Percentiles rank a stretch among this genome's conserved stretches.
These are phyloP conservation scores for Xenopus laevis DNA, from an alignment of 2,113 vertebrate species.

Conservation along the genomic window DNA sequence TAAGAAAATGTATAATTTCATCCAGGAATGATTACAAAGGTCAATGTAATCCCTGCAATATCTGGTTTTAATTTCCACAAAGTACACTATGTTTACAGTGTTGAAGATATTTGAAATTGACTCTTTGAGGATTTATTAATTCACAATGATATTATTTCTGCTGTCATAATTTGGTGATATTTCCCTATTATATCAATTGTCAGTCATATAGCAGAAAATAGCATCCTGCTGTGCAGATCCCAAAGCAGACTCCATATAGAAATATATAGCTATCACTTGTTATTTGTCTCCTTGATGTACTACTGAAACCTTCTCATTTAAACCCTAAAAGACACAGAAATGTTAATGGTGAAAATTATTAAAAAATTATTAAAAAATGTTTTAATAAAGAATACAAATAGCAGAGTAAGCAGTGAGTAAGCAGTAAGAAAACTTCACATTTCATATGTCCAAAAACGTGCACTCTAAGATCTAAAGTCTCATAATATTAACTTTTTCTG, in stretches of 20 bases:
- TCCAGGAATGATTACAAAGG: conserved; percentile 48
- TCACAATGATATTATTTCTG: conserved; percentile 85
- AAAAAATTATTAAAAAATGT: conserved; percentile 79
- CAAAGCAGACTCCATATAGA: conserved; percentile 87
- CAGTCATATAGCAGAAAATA: conserved; percentile 86
- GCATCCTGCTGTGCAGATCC: conserved; percentile 74
- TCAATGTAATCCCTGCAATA: conserved; percentile 64
- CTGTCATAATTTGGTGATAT: conserved; percentile 87
- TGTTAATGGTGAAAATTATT: conserved; percentile 87
- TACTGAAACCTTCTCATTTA: conserved; percentile 94
- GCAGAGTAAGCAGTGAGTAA: too few relatives aligned
- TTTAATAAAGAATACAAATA: conserved; percentile 68
- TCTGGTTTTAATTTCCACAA: conserved; percentile 79
- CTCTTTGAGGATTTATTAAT: conserved; percentile 79
- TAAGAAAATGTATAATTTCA: too few relatives aligned
- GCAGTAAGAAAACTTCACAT: conserved; percentile 26
- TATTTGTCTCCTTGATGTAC: conserved; percentile 91
- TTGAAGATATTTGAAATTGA: conserved; percentile 85
- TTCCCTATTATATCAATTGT: conserved; percentile 92
- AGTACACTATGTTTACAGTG: conserved; percentile 76
- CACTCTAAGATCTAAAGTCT: too few relatives aligned
- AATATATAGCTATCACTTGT: conserved; percentile 69
- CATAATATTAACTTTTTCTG: too few relatives aligned
- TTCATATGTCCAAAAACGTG: conserved; percentile 48
- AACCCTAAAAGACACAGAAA: conserved; percentile 86